A percentile compares a stretch with the other conserved stretches of the same genome.
These are phyloP conservation scores for Tetramorium simillimum DNA, from an alignment of 1,140 invertebrate genomes.

Conservation along the genomic window DNA sequence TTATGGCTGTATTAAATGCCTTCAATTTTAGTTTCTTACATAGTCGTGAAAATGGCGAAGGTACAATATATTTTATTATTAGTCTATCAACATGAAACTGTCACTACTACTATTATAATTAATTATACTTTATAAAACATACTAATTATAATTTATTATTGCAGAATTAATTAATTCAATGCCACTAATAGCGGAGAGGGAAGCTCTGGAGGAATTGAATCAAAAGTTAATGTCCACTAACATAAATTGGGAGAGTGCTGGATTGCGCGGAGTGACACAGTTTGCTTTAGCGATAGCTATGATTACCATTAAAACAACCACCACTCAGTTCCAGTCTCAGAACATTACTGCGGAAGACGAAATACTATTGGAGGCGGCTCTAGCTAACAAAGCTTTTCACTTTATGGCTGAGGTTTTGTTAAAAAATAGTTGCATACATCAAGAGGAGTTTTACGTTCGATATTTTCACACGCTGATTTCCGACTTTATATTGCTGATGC, in stretches of 20 bases:
- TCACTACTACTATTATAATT: no score
- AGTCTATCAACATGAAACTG: not conserved
- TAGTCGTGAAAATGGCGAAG: constrained; percentile 87
- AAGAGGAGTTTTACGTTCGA: constrained; percentile 94
- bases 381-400: constrained; percentile 93
- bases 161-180: constrained; percentile 89
- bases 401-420: constrained; percentile 91
- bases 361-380: constrained; percentile 90
- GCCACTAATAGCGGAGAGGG: constrained; percentile 90
- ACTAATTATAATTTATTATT: constrained; percentile 47
- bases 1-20: constrained; percentile 94
- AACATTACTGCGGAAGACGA: constrained; percentile 82
- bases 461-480: constrained; percentile 94
- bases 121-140: not conserved
- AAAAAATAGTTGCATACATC: constrained; percentile 89
- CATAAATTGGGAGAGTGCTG: constrained; percentile 88
- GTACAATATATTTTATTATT: constrained; percentile 70
- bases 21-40: constrained; percentile 94
- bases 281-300: constrained; percentile 93
- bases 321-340: constrained; percentile 78
- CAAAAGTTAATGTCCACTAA: constrained; percentile 86
- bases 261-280: constrained; percentile 90
- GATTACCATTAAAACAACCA: constrained; percentile 90
- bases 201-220: constrained; percentile 87
- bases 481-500: constrained; percentile 97